phyloP scores from a whole-genome alignment of 2,113 vertebrate species.

The Ameiurus melas region DNA sequence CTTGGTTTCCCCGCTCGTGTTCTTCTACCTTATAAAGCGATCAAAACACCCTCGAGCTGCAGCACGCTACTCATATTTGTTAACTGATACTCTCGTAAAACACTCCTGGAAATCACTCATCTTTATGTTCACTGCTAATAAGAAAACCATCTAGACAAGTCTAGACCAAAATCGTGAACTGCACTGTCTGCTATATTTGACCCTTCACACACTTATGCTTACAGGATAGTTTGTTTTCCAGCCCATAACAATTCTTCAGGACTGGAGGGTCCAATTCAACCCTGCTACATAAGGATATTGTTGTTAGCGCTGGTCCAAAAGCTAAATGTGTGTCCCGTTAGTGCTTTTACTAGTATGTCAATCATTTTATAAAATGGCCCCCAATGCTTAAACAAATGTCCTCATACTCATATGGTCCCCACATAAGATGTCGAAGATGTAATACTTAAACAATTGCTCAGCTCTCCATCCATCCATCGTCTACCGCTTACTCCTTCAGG shows the following conservation, averaged over 20 bases:
- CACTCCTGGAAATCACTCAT: background rate
- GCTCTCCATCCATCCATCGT: no score
- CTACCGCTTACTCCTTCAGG: no score
- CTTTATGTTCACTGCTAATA: slow-evolving; percentile 16
- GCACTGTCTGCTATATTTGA: no score
- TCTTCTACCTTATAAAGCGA: background rate
- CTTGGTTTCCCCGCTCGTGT: background rate
- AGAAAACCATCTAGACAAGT: background rate
- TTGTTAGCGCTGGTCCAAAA: background rate
- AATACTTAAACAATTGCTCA: background rate
- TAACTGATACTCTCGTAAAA: background rate
- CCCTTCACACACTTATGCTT: no score
- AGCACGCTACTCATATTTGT: background rate
- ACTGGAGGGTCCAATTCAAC: background rate
- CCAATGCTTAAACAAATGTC: background rate
- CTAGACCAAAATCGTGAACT: background rate
- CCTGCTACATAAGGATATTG: background rate
- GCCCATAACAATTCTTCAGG: background rate
- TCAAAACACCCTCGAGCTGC: background rate
- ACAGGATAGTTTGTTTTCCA: background rate
- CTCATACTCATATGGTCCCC: background rate
- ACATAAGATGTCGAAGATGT: background rate
- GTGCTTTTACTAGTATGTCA: background rate
- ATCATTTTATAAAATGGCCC: background rate
- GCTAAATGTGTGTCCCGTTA: background rate